A percentile compares a stretch with the other conserved stretches of the same genome.
Evolutionary conservation across 2,888 invertebrate species (phyloP).

Genomic region (Idaea straminata): DNA sequence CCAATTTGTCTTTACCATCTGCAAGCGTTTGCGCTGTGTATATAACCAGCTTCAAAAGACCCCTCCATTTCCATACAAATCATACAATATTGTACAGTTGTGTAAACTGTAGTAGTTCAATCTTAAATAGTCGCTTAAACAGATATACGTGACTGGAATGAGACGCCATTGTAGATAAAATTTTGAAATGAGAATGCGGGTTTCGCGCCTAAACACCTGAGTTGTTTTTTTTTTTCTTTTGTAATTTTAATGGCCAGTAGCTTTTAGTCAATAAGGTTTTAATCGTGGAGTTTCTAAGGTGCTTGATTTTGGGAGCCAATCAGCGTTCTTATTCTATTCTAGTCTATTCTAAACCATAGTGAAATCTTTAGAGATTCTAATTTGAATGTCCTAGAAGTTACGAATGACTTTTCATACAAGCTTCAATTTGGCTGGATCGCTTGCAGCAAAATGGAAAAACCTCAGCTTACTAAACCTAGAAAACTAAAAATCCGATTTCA

Average conservation of each 20-base stretch:
- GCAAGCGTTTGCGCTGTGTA: conserved; percentile 16
- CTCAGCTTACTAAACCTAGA: too few relatives aligned
- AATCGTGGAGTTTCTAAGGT: too few relatives aligned
- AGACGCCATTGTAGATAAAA: conserved; percentile 38
- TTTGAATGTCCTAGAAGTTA: too few relatives aligned
- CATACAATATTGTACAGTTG: conserved; percentile 18
- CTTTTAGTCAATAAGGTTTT: conserved; percentile 25
- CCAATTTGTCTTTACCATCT: conserved; percentile 23
- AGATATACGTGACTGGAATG: conserved; percentile 58
- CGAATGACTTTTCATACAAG: too few relatives aligned
- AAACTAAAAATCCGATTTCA: too few relatives aligned
- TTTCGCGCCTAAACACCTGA: conserved; percentile 59
- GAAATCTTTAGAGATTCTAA: too few relatives aligned
- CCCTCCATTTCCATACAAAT: conserved; percentile 15
- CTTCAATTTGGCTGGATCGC: too few relatives aligned
- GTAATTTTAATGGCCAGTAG: conserved; percentile 34
- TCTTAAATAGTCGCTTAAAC: conserved; percentile 36
- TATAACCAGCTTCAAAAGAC: conserved; percentile 26
- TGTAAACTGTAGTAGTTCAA: conserved; percentile 35
- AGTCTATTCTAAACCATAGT: too few relatives aligned
- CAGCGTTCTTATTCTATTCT: too few relatives aligned
- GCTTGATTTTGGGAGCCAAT: too few relatives aligned
- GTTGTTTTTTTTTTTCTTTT: conserved; percentile 39
- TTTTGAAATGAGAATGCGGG: conserved; percentile 63
- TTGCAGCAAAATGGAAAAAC: too few relatives aligned